Evolutionary conservation across 1,140 invertebrate genomes (phyloP), one percentile per base, ranked within the genome.

Genomic region (Rhopalosiphum padi): DNA sequence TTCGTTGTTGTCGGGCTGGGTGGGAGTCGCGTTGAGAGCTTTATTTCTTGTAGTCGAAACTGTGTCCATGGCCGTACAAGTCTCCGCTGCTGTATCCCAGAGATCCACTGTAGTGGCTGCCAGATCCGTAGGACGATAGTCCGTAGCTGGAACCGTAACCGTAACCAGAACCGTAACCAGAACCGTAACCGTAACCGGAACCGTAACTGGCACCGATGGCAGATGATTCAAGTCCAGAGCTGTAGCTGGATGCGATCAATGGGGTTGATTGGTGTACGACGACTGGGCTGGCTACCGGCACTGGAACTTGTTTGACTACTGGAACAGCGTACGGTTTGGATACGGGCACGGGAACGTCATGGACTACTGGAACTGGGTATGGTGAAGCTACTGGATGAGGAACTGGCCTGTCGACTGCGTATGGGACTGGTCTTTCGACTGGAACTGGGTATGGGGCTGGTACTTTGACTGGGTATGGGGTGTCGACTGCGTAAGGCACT

Each of bases 401-500:
- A 43, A 93, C 92, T 25, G 92, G 51, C 53, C 68, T 91, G 41
- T 93, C 93, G 0, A 94, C 90, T 51, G 83, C 53, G 90, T 94
- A 94, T 2, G 94, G 94, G 0, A 93, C 92, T 88, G 94, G 93
- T 9, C 93, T 93, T 41, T 93, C 92, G 18, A 94, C 94, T 15
- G 77, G 51, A 2, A 94, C 93, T 46, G 93, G 94, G 68, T 94
- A 93, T 37, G 94, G 94, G 25, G 86, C 53, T 2, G 93, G 93
- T 8, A 94, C 93, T 4, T 48, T 90, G 6, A 94, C 94, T 43
- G 93, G 51, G 90, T 94, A 92, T 8, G 94, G 94, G 55, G 82
- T 53, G 86, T 94, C 93, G 9, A 94, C 94, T 35, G 89, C 46
- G 46, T 94, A 93, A 1, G 93, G 94, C 37, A 94, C 89, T 46